phyloP scores from a whole-genome alignment of 1,140 invertebrate genomes.

The Rhopalosiphum padi region DNA sequence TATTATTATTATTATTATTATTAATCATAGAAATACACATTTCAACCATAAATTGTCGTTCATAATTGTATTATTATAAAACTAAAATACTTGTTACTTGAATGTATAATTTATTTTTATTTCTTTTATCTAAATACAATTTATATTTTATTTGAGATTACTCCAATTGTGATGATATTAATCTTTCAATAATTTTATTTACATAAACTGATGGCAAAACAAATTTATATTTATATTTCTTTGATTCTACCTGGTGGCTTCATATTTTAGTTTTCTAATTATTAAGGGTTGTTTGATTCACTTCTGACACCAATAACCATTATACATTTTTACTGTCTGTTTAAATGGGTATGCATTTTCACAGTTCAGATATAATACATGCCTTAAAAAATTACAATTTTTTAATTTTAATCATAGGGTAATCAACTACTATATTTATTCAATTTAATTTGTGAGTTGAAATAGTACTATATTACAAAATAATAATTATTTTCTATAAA shows the following conservation, averaged over 20 bases:
- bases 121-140: constrained; percentile 15
- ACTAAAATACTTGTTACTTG: not conserved
- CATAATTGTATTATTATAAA: not conserved
- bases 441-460: too few species aligned
- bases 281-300: not conserved
- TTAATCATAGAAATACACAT: not conserved
- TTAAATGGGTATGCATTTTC: not conserved
- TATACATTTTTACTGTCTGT: not conserved
- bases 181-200: not conserved
- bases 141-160: constrained; percentile 7
- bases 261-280: not conserved
- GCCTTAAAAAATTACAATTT: not conserved
- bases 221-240: not conserved
- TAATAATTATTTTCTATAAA: too few species aligned
- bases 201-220: not conserved
- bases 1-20: not conserved
- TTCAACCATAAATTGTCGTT: not conserved
- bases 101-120: constrained; percentile 16
- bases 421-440: too few species aligned
- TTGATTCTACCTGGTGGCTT: not conserved
- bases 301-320: not conserved
- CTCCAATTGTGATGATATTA: not conserved
- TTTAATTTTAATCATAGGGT: too few species aligned
- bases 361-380: not conserved
- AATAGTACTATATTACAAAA: too few species aligned